phyloP scores from a whole-genome alignment of 2,113 vertebrate genomes.

The Prietella phreatophila region DNA sequence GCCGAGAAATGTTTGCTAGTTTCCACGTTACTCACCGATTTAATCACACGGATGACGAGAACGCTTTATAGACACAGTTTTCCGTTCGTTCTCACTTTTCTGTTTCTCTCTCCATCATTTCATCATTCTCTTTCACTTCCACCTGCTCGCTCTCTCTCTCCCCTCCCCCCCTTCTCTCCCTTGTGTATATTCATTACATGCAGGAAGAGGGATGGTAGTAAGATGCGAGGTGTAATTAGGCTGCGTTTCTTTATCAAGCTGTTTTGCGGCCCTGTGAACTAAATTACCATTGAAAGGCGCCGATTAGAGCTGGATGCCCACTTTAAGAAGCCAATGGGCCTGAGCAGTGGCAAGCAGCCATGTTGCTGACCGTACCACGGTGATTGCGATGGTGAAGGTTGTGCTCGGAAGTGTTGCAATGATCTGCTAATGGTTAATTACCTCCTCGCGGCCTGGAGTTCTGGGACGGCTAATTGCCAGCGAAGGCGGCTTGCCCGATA shows the following conservation, averaged over 20 bases:
- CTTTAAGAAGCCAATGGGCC: constrained; percentile 46
- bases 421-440: constrained; percentile 73
- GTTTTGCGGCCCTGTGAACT: constrained; percentile 53
- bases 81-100: not conserved
- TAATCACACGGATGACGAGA: not conserved
- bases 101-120: constrained; percentile 10
- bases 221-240: constrained; percentile 54
- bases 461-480: constrained; percentile 48
- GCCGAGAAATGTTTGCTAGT: no score
- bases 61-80: not conserved
- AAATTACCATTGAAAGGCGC: constrained; percentile 61
- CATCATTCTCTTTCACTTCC: constrained; percentile 27
- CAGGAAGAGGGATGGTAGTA: constrained; percentile 47
- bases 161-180: constrained; percentile 21
- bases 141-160: constrained; percentile 19
- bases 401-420: constrained; percentile 64
- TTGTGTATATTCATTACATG: constrained; percentile 52
- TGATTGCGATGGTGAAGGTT: constrained; percentile 72
- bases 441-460: constrained; percentile 57
- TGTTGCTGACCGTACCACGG: constrained; percentile 66
- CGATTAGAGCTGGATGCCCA: constrained; percentile 50
- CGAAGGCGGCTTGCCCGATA: constrained; percentile 36
- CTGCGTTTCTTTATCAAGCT: constrained; percentile 58
- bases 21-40: not conserved
- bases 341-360: constrained; percentile 63